A percentile compares a stretch with the other conserved stretches of the same genome.
These are phyloP conservation scores for Idris sp. DNA, from an alignment of 1,140 invertebrate genomes.

Conservation along the genomic window DNA sequence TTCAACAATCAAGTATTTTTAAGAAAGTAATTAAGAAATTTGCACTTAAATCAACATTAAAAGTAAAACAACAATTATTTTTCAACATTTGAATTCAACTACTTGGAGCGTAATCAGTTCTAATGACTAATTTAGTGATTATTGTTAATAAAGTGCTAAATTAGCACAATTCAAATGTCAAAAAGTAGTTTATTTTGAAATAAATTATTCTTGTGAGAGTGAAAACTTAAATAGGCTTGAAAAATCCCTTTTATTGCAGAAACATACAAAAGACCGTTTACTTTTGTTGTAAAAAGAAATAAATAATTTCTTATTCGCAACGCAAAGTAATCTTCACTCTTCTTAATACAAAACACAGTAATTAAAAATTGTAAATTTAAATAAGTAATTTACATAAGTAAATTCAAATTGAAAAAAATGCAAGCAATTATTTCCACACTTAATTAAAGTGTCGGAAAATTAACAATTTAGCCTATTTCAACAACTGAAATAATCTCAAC, in stretches of 20 bases:
- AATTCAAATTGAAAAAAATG: too few relatives aligned
- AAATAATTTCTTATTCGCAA: constrained; percentile 31
- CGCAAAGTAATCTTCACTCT: constrained; percentile 38
- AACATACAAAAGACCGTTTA: constrained; percentile 43
- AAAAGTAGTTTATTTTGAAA: too few relatives aligned
- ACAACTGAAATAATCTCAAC: too few relatives aligned
- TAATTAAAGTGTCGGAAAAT: constrained; percentile 18
- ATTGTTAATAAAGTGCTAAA: too few relatives aligned
- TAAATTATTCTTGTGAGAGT: too few relatives aligned
- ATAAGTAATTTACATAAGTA: too few relatives aligned
- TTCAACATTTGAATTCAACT: constrained; percentile 24
- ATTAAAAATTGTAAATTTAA: constrained; percentile 23
- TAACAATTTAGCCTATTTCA: constrained; percentile 7
- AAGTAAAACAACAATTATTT: constrained; percentile 24
- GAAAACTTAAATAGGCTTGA: too few relatives aligned
- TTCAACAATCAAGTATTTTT: too few relatives aligned
- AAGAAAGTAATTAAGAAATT: too few relatives aligned
- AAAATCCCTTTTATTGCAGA: constrained; percentile 36
- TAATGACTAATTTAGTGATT: too few relatives aligned
- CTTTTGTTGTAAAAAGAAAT: constrained; percentile 35
- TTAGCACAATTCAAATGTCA: too few relatives aligned
- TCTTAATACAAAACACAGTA: constrained; percentile 17
- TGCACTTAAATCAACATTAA: neutral
- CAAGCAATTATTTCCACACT: constrained; percentile 17
- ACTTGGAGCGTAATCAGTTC: constrained; percentile 32